Base-by-base conservation (phyloP, 2,113 vertebrate genomes). In the Neodon shergylaensis region DNA sequence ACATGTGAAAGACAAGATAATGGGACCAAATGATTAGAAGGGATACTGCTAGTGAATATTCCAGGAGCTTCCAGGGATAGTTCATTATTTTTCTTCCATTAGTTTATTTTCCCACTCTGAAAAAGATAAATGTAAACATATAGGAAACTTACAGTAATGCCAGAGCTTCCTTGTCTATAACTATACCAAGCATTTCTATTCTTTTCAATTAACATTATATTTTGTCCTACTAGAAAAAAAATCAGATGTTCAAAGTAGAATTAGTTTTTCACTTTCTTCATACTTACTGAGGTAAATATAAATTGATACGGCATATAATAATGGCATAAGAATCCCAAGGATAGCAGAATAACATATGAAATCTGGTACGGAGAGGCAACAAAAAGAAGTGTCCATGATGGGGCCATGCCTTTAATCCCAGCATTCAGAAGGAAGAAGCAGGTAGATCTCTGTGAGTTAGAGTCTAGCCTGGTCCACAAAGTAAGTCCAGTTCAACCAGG, bases 31-130 rank as follows among this genome's bases (percentile, higher is more conserved):
- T 77, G 49, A 94, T 68, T 74, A 66, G 33, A 52, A 54, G 31
- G n/a, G 17, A n/a, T 21, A 5, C 10, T 84, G 68, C 39, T 10
- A 89, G 33, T 84, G 33, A 58, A 70, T 68, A 68, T 68, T 33
- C 66, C 66, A 68, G 68, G 16, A 31, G 36, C 16, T 47, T 72
- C 52, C 33, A 49, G 54, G 54, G 84, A 74, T 74, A 68, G 47
- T 85, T 85, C 73, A 95, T 49, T 73, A 47, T 52, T n/a, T 95
- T 52, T 94, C 83, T 72, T 65, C 76, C 6, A 52, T 85, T 52
- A 76, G 28, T 22, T 61, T 86, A 89, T 28, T 81, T 94, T 85
- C 24, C 1, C 33, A 91, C 39, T 94, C 39, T n/a, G 21, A 92
- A 84, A 94, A 16, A 49, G 16, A 92, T 36, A 39, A 73, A 66